Base-by-base conservation (phyloP, 2,888 invertebrate genomes). In the Caenorhabditis sp. region DNA sequence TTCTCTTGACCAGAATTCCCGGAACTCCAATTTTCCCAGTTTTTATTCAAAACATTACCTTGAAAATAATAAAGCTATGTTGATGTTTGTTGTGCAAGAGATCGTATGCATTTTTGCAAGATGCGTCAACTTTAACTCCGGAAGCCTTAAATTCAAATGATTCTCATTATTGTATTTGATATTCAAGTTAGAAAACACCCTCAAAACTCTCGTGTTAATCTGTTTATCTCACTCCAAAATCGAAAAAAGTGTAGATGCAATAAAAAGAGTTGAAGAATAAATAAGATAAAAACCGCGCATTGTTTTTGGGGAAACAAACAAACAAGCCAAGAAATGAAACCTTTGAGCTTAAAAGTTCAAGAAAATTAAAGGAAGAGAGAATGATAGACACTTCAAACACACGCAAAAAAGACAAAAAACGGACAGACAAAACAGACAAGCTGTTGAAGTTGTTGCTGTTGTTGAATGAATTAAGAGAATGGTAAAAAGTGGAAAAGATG, bases 81-180 rank as follows among this genome's bases (percentile, higher is more conserved):
- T 81, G 72, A 72, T 87, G 88, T 71, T 84, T 83, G 78, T 86
- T 85, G 83, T 88, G 87, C 63, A 87, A 81, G 52, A 81, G 76
- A 74, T 87, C 87, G 78, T 87, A 87, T 60, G 87, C 85, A 57
- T 76, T 83, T 77, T 87, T 87, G 83, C 87, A 87, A 5, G 71
- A 77, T 56, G 87, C 66, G 71, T 87, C 87, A 60, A 88, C 83
- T 77, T 84, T 85, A 58, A 85, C 85, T 74, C 85, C 85, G 21
- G 85, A 84, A 31, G 85, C 85, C 85, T 85, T 68, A 7, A 59
- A 31, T 7, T n/a, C 25, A 43, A 57, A 59, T 52, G 25, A 23
- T 7, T 21, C n/a, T 7, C n/a, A 56, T 56, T 27, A 8, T 26
- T 12, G 14, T 3, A 56, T 53, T 20, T 53, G 17, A n/a, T 53